These are phyloP conservation scores for Drosophila willistoni DNA, from an alignment of 1,140 invertebrate species.

Conservation along the genomic window DNA sequence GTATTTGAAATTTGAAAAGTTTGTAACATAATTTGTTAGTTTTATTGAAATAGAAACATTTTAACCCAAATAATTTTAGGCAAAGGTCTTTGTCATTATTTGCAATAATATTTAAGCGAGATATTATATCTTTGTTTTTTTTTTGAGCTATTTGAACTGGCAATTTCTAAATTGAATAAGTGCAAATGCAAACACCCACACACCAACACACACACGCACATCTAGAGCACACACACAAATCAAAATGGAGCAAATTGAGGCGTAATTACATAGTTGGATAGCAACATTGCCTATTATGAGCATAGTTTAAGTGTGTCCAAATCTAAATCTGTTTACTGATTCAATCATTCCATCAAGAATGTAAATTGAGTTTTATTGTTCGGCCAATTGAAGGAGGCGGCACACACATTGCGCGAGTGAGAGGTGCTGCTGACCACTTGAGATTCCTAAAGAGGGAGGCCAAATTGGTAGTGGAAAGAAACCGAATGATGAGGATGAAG, in stretches of 20 bases:
- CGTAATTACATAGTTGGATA: slow-evolving; percentile 6
- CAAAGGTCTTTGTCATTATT: slow-evolving; percentile 47
- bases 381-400: slow-evolving; percentile 60
- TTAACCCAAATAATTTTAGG: slow-evolving; percentile 38
- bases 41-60: not conserved
- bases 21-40: too few species aligned
- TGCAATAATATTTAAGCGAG: not conserved
- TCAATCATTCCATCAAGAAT: slow-evolving; percentile 63
- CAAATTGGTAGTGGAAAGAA: not conserved
- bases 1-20: not conserved
- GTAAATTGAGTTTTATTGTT: slow-evolving; percentile 72
- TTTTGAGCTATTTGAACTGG: slow-evolving; percentile 10
- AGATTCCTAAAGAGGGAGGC: not conserved
- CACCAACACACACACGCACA: slow-evolving; percentile 20
- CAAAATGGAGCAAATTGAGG: slow-evolving; percentile 11
- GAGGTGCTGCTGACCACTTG: slow-evolving; percentile 42
- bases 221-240: slow-evolving; percentile 12
- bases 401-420: slow-evolving; percentile 8
- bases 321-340: slow-evolving; percentile 71
- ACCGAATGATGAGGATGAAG: not conserved
- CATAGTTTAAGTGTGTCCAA: slow-evolving; percentile 74
- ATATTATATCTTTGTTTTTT: not conserved
- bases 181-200: slow-evolving; percentile 39
- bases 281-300: slow-evolving; percentile 33
- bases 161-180: slow-evolving; percentile 68